Evolutionary conservation across 2,797 vertebrate genomes (phyloP), one percentile per base, ranked within the genome.

Genomic region (Pampus argenteus): DNA sequence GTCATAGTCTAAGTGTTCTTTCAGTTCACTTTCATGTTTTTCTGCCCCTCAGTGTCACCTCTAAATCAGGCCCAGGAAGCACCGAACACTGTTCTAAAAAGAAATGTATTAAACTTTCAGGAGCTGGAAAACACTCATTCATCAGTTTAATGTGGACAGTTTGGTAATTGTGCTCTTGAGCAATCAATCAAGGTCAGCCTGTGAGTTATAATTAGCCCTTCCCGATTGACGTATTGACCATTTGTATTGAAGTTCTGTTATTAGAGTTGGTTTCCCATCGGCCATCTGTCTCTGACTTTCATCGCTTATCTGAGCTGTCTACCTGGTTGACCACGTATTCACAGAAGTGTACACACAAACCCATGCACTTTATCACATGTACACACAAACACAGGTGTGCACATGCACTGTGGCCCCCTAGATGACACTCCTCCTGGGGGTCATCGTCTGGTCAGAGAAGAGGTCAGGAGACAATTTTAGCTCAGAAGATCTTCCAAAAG

Each of bases 121-220:
- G 56, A 72, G 82, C 76, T 63, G 72, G 58, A 76, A 78, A 88
- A 76, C 79, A 79, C 74, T 85, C 79, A 61, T 82, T 70, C 85
- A 86, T 90, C 86, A 90, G 82, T 83, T 84, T 78, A 79, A 78
- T 72, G 73, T 74, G 57, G 86, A 82, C 85, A 79, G 83, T 71
- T 85, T 67, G 84, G 83, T 88, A 88, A 90, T 85, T 90, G 83
- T 83, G 59, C 78, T 84, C 60, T 4, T 14, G 17, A 69, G 76
- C 42, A 9, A 85, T 88, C 84, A 84, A 83, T 89, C 88, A 76
- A 34, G 44, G 81, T 74, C 63, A 66, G 71, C 80, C 83, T 17
- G 9, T 42, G 69, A 86, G 77, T 86, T 76, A 84, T 81, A 86
- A 88, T 89, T 86, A 81, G 78, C 66, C 52, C 47, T 45, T 69